phyloP scores from a whole-genome alignment of 2,888 invertebrate genomes.

The Dimorphilus gyrociliatus region DNA sequence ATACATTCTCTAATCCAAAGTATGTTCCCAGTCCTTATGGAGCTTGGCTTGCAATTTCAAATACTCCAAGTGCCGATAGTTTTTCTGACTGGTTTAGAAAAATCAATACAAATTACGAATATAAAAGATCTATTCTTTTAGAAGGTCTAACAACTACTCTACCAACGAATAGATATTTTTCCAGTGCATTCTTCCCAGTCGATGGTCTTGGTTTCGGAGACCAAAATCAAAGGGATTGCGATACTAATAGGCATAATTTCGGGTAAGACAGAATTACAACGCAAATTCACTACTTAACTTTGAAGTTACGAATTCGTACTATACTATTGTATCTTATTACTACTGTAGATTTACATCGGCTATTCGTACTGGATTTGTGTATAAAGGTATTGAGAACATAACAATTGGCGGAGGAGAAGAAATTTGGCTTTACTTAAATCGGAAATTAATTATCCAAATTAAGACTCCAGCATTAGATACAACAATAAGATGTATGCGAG shows the following conservation, averaged over 20 bases:
- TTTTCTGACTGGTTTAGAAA: slow-evolving; percentile 15
- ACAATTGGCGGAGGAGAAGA: slow-evolving; percentile 19
- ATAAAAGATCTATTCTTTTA: slow-evolving; percentile 7
- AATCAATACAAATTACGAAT: slow-evolving; percentile 5
- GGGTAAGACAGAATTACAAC: slow-evolving; percentile 10
- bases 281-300: no score
- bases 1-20: no score
- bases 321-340: no score
- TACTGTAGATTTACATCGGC: slow-evolving; percentile 20
- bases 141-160: neutral
- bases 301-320: no score
- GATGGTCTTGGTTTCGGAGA: slow-evolving; percentile 17
- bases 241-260: slow-evolving; percentile 16
- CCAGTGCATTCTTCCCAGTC: slow-evolving; percentile 15
- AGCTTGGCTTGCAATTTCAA: slow-evolving; percentile 9
- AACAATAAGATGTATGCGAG: slow-evolving; percentile 11
- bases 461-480: slow-evolving; percentile 4
- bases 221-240: slow-evolving; percentile 17
- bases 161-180: slow-evolving; percentile 13
- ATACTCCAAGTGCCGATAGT: slow-evolving; percentile 11
- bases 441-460: slow-evolving; percentile 13
- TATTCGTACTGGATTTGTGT: slow-evolving; percentile 15
- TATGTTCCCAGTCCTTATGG: slow-evolving; percentile 6
- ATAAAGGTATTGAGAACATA: slow-evolving; percentile 14
- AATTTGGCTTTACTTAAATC: slow-evolving; percentile 18